Evolutionary conservation across 2,888 invertebrate genomes (phyloP).

Genomic region (Erebia aethiops): DNA sequence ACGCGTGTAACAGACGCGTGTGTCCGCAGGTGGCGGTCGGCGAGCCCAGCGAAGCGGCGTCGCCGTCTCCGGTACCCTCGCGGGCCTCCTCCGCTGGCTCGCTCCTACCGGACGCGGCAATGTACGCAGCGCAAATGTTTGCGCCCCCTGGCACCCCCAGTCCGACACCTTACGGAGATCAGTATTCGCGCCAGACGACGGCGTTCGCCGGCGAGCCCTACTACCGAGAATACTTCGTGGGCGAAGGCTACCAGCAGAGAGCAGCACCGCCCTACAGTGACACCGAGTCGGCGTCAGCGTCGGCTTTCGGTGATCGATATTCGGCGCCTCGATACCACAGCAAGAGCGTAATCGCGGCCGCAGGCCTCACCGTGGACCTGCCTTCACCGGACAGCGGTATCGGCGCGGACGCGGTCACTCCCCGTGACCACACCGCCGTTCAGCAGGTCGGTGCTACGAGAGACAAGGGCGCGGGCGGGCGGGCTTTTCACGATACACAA

Average conservation of each 20-base stretch:
- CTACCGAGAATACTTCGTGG: conserved; percentile 91
- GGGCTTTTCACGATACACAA: conserved; percentile 54
- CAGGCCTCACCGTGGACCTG: conserved; percentile 95
- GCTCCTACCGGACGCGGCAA: conserved; percentile 85
- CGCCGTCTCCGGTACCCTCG: conserved; percentile 85
- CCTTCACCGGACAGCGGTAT: conserved; percentile 98
- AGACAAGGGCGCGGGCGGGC: conserved; percentile 73
- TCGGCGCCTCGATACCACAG: conserved; percentile 88
- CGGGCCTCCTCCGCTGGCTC: conserved; percentile 82
- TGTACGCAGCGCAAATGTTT: conserved; percentile 88
- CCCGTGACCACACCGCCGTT: conserved; percentile 93
- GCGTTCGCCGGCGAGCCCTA: conserved; percentile 89
- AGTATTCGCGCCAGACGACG: conserved; percentile 78
- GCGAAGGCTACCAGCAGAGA: conserved; percentile 84
- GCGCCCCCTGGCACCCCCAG: conserved; percentile 87
- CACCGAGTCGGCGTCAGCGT: conserved; percentile 83
- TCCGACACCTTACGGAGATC: conserved; percentile 84
- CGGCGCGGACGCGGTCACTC: conserved; percentile 96
- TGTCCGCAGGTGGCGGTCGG: conserved; percentile 83
- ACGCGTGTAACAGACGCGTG: conserved; percentile 86
- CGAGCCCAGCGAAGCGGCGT: conserved; percentile 84
- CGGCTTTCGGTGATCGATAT: conserved; percentile 87
- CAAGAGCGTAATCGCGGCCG: conserved; percentile 88
- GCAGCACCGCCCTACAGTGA: conserved; percentile 82
- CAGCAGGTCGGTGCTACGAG: conserved; percentile 89